These are phyloP conservation scores for Dicyrtomina minuta DNA, from an alignment of 2,888 invertebrate genomes.

Conservation along the genomic window DNA sequence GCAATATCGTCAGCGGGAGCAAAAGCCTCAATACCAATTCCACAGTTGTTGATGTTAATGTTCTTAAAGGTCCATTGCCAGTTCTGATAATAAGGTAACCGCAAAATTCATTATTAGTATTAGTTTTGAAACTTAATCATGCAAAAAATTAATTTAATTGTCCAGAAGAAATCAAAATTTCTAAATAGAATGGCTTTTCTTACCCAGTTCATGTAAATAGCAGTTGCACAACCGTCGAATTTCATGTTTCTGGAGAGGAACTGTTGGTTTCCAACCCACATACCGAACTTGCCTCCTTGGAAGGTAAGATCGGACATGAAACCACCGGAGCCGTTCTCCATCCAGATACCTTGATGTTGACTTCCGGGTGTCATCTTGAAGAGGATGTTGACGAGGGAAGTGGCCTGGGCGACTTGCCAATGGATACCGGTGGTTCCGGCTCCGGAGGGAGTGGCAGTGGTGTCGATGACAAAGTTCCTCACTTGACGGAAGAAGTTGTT, in stretches of 20 bases:
- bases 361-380: conserved; percentile 43
- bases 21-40: conserved; percentile 46
- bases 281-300: conserved; percentile 44
- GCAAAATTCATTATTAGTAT: no score
- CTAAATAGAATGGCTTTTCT: neutral
- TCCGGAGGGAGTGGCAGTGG: conserved; percentile 34
- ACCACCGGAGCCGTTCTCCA: conserved; percentile 50
- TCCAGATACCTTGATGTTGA: conserved; percentile 46
- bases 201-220: conserved; percentile 49
- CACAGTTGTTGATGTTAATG: conserved; percentile 35
- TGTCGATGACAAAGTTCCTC: conserved; percentile 45
- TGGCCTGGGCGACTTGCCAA: conserved; percentile 51
- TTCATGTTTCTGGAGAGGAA: conserved; percentile 42
- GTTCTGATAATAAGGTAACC: no score
- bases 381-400: conserved; percentile 43
- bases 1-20: neutral
- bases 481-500: conserved; percentile 51
- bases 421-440: conserved; percentile 42
- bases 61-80: conserved; percentile 53
- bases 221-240: conserved; percentile 44
- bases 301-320: conserved; percentile 49
- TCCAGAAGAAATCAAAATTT: neutral
- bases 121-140: no score
- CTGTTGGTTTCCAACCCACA: conserved; percentile 51
- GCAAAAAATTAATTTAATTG: conserved; percentile 14